Base-by-base conservation (phyloP, 2,888 invertebrate species). In the Pseudanteris insignis region DNA sequence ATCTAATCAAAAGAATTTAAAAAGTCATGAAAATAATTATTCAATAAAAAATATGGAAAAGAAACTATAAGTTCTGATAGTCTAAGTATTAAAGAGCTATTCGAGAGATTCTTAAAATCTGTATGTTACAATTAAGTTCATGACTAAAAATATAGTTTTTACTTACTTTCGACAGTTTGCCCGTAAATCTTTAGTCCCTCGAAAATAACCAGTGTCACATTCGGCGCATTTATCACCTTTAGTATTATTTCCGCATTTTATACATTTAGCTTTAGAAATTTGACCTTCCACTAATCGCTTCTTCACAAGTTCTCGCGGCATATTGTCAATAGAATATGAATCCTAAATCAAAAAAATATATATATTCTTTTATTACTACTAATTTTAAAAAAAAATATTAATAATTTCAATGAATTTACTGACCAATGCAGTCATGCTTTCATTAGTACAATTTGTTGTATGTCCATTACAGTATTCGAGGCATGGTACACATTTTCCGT, bases 391-490 rank as follows among this genome's bases (percentile, higher is more conserved):
- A n/a, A n/a, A n/a, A n/a, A n/a, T n/a, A n/a, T n/a, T n/a, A n/a
- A n/a, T n/a, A n/a, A n/a, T n/a, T n/a, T n/a, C n/a, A n/a, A n/a
- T n/a, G 10, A 10, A 12, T 40, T 6, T 33, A 67, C 69, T 73
- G 66, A 77, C 78, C 36, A 77, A 74, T 9, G 79, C 79, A 8
- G 76, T 79, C 78, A 78, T 77, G 62, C 75, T 80, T 65, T 86
- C 86, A 67, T 84, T 86, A 12, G 92, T 87, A 73, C 94, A 95
- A 40, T 90, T 85, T 24, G 86, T 84, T 1, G 92, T 91, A 79
- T 96, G 96, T 0, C 92, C 92, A 80, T 96, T 88, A 73, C 96
- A 96, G 81, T 92, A 94, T 63, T 90, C 90, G 1, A 87, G 82
- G 74, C 97, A 97, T 0, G 95, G 91, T 28, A 91, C 86, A 75